Percentiles rank a stretch among this genome's conserved stretches.
phyloP scores from a whole-genome alignment of 2,797 vertebrate species.

The Artibeus lituratus region DNA sequence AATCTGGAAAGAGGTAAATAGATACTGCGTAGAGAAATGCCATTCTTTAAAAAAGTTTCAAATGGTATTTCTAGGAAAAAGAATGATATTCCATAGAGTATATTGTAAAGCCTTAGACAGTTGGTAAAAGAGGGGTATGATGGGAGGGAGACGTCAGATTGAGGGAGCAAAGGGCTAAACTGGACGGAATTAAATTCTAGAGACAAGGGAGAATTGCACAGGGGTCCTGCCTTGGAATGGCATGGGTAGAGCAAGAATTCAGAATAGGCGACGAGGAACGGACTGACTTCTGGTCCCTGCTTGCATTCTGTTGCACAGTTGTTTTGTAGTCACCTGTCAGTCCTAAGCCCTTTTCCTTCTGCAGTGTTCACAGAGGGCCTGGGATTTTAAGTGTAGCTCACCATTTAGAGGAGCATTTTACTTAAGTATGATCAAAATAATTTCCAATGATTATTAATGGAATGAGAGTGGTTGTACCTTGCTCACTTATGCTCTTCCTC shows the following conservation, averaged over 20 bases:
- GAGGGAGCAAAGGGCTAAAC: neutral
- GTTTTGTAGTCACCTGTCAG: neutral
- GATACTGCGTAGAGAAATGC: neutral
- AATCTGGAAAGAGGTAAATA: neutral
- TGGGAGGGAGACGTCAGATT: neutral
- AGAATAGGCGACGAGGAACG: neutral
- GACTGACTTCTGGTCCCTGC: neutral
- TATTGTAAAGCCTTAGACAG: neutral
- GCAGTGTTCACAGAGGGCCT: neutral
- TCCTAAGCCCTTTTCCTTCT: neutral
- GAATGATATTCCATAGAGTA: neutral
- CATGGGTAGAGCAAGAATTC: neutral
- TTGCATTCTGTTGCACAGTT: neutral
- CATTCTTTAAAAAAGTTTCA: neutral
- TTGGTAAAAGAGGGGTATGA: neutral
- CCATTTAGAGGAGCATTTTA: neutral
- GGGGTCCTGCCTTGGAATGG: neutral
- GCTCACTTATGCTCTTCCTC: neutral
- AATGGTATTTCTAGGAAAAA: constrained; percentile 1
- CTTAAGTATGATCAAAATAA: neutral
- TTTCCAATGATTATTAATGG: neutral
- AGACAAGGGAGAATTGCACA: neutral
- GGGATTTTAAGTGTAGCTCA: neutral
- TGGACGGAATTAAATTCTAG: neutral
- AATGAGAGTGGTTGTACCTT: neutral